Evolutionary conservation across 2,797 vertebrate species (phyloP), one percentile per base, ranked within the genome.

Genomic region (Pseudochaenichthys georgianus): DNA sequence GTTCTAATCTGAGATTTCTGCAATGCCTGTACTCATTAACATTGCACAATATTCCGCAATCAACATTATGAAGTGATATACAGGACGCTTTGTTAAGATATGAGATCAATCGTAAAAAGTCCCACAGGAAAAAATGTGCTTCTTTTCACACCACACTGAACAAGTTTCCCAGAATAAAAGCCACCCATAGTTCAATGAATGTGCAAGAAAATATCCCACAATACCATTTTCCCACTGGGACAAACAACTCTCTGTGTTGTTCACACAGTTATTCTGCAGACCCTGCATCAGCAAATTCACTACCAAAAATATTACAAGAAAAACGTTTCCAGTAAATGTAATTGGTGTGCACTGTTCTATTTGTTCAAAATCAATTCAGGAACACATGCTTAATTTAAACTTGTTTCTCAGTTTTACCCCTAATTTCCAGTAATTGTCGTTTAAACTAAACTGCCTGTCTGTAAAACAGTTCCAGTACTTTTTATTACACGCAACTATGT

Each of bases 121-220:
- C 58, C 45, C 7, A 47, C 63, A 55, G 47, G 34, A 73, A 46
- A 67, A 52, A 28, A 28, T 28, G 48, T 58, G 65, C 60, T 59
- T 85, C 43, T 88, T 78, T 84, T 85, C 45, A 67, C 77, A 87
- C 53, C 63, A 60, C 70, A 76, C 70, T 59, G 66, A 38, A 64
- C 47, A 52, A 28, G 60, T 68, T 93, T 92, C 88, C 89, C 87
- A 87, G 88, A 88, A 92, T 58, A 51, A 72, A 73, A 90, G 73
- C 86, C 82, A 81, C 89, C 87, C 88, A 82, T 87, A 81, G 59
- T 66, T 87, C 77, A 77, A 55, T 78, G 77, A 89, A 89, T 87
- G 69, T 63, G 82, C 85, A 85, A 69, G 81, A 82, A 68, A 9
- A 77, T 70, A 60, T 81, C 70, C 83, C 82, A 89, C 86, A 89